phyloP scores from a whole-genome alignment of 2,888 invertebrate species.

The Morpho deidamia region DNA sequence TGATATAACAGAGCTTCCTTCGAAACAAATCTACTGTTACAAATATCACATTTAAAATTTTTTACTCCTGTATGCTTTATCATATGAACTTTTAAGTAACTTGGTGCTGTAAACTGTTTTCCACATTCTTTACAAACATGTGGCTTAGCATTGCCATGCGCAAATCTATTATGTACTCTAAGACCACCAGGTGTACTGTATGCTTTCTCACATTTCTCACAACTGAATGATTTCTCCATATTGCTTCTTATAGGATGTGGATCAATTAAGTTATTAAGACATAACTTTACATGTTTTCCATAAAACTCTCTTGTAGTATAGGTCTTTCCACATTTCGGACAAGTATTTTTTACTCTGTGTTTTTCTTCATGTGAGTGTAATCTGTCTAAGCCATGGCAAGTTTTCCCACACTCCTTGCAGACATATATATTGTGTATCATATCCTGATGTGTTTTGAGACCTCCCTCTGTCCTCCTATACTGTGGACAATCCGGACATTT shows the following conservation, averaged over 20 bases:
- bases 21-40: slow-evolving; percentile 55
- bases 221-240: slow-evolving; percentile 43
- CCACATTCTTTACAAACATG: slow-evolving; percentile 57
- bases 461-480: slow-evolving; percentile 38
- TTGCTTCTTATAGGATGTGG: slow-evolving; percentile 56
- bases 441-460: slow-evolving; percentile 43
- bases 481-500: slow-evolving; percentile 47
- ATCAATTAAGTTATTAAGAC: slow-evolving; percentile 49
- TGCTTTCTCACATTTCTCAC: slow-evolving; percentile 55
- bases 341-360: slow-evolving; percentile 47
- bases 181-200: slow-evolving; percentile 62
- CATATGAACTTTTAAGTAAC: slow-evolving; percentile 59
- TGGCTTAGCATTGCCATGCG: slow-evolving; percentile 57
- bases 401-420: slow-evolving; percentile 60
- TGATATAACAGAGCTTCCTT: slow-evolving; percentile 67
- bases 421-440: slow-evolving; percentile 40
- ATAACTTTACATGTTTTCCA: slow-evolving; percentile 54
- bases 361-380: slow-evolving; percentile 52
- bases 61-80: slow-evolving; percentile 64
- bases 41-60: slow-evolving; percentile 59
- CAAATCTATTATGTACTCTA: slow-evolving; percentile 58
- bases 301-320: slow-evolving; percentile 59
- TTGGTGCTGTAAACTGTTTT: slow-evolving; percentile 66
- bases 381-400: slow-evolving; percentile 46
- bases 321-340: slow-evolving; percentile 60